Percentiles rank a stretch among this genome's conserved stretches.
Conservation (phyloP, 2,113 vertebrate genomes). For the Ifrita kowaldi region DNA sequence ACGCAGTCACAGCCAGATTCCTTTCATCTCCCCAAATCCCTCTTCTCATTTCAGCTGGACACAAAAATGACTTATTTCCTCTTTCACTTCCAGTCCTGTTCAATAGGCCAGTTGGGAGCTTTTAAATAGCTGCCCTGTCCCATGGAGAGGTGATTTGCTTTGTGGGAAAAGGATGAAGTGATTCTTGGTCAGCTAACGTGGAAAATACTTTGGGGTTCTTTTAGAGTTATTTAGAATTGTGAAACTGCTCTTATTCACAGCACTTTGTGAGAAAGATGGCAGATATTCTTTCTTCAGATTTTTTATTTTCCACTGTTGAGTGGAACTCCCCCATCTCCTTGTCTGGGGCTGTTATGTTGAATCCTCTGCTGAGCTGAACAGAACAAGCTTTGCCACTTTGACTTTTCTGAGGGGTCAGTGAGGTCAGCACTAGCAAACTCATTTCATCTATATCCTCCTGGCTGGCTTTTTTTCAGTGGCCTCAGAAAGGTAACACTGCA, state of each 20-base stretch:
- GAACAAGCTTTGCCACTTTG: not conserved
- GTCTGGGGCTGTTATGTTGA: not conserved
- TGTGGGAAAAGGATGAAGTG: not conserved
- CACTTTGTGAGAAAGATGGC: not conserved
- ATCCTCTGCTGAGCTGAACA: not conserved
- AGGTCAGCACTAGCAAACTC: not conserved
- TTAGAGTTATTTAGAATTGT: not conserved
- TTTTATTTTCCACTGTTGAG: not conserved
- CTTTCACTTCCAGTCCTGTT: not conserved
- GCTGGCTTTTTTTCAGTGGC: not conserved
- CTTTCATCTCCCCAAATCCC: slow-evolving; percentile 12
- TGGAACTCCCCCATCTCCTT: not conserved
- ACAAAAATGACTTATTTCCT: not conserved
- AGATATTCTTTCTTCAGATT: not conserved
- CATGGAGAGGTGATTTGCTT: not conserved
- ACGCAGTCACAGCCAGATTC: not conserved
- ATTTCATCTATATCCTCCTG: not conserved
- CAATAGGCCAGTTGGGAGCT: not conserved
- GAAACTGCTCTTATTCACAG: not conserved
- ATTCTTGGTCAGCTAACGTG: not conserved
- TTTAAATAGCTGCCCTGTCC: not conserved
- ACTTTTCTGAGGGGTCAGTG: not conserved
- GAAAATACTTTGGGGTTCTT: not conserved
- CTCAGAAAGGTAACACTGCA: not conserved
- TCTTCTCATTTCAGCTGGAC: slow-evolving; percentile 33